phyloP scores from a whole-genome alignment of 35 echinoderm and acorn worm species.

The Strongylocentrotus purpuratus region DNA sequence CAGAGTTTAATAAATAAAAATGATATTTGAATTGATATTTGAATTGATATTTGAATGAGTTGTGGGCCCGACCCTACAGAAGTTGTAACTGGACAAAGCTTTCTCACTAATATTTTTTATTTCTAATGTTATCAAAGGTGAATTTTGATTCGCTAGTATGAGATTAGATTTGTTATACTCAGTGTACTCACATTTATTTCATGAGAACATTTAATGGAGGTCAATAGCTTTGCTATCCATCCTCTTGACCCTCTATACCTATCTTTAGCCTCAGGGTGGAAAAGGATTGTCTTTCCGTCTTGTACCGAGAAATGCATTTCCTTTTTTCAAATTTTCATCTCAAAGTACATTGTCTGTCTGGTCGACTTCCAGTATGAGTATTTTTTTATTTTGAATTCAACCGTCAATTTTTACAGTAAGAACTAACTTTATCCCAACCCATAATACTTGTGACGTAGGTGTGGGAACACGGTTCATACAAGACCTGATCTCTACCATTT shows the following conservation, averaged over 20 bases:
- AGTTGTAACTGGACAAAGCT: too few species aligned
- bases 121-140: too few species aligned
- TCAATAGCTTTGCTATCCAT: neutral
- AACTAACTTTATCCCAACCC: neutral
- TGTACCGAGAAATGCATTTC: neutral
- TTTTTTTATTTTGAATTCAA: neutral
- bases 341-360: neutral
- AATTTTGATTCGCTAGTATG: too few species aligned
- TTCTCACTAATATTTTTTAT: too few species aligned
- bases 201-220: neutral
- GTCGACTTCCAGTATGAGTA: neutral
- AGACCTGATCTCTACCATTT: neutral
- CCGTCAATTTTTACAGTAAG: neutral
- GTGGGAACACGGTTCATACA: neutral
- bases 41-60: too few species aligned
- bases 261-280: neutral
- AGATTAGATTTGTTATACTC: neutral
- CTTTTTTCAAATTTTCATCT: neutral
- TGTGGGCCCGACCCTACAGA: too few species aligned
- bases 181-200: neutral
- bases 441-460: neutral
- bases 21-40: too few species aligned
- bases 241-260: neutral
- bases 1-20: too few species aligned
- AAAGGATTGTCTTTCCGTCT: constrained; percentile 2